Evolutionary conservation across 2,888 invertebrate genomes (phyloP), one percentile per base, ranked within the genome.

Genomic region (Polia nebulosa): DNA sequence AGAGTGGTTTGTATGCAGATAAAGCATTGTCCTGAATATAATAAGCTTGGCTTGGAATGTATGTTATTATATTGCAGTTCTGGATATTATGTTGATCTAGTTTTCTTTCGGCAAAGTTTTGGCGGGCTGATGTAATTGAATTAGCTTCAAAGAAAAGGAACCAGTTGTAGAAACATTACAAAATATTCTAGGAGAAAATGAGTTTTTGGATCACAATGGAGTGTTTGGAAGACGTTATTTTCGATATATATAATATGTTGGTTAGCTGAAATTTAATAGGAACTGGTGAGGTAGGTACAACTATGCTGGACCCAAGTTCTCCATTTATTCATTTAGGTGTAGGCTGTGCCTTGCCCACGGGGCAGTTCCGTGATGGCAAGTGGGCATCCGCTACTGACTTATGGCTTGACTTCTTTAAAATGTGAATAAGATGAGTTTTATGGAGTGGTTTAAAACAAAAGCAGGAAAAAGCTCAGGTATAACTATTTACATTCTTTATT

Each of bases 11-110:
- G 65, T 82, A 71, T 67, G 59, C 25, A 62, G 53, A 57, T 59
- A 64, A 67, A 75, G 39, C 80, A 80, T 76, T 80, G 36, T 53
- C 8, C 56, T 67, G 76, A 59, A 75, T 47, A 44, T 17, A 61
- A 77, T 64, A 62, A 77, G 77, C 78, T 78, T 83, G 78, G 76
- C 78, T 76, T 78, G 70, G 78, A 77, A 78, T 81, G 49, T 56
- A 36, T 55, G 47, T 49, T 49, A 49, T 78, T 36, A 53, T 53
- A 34, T 78, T 53, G 57, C 60, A 58, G 36, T 44, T 59, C 17
- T 36, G n/a, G 17, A 20, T 34, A 49, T 70, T 36, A 29, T 17
- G 32, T 39, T 47, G 70, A 49, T 49, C 6, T 77, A 70, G 58
- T 56, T 71, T 77, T 51, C 25, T 20, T 32, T 25, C 25, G 20